phyloP scores from a whole-genome alignment of 2,888 invertebrate genomes.

The Dorcus parallelipipedus region DNA sequence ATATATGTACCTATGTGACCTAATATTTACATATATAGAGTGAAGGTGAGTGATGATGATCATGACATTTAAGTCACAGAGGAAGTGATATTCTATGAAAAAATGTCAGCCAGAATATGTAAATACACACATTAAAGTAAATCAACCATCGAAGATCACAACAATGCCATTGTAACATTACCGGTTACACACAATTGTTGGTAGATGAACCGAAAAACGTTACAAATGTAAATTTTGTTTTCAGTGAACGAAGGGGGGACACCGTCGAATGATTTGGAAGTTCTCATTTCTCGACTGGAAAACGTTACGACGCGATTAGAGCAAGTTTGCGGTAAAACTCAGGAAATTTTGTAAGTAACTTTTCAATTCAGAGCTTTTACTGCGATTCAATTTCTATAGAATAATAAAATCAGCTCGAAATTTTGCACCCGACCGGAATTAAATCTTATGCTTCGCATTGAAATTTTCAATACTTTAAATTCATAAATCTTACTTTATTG shows the following conservation, averaged over 20 bases:
- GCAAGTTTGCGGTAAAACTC: constrained; percentile 37
- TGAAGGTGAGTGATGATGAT: too few species aligned
- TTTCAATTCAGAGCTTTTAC: too few species aligned
- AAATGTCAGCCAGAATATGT: neutral
- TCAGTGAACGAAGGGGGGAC: constrained; percentile 20
- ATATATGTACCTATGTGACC: too few species aligned
- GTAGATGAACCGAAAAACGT: neutral
- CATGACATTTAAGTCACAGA: neutral
- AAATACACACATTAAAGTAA: too few species aligned
- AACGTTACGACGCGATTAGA: constrained; percentile 71
- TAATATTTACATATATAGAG: too few species aligned
- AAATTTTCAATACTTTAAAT: too few species aligned
- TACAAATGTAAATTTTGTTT: constrained; percentile 7
- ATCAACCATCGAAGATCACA: neutral
- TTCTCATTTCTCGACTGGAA: constrained; percentile 70
- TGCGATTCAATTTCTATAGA: too few species aligned
- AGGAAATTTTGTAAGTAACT: neutral
- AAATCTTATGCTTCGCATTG: too few species aligned
- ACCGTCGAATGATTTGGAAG: constrained; percentile 61
- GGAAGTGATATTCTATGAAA: neutral
- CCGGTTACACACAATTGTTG: too few species aligned
- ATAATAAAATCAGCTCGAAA: too few species aligned
- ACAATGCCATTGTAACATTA: neutral
- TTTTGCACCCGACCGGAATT: too few species aligned
- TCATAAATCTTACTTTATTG: too few species aligned